Base-by-base conservation (phyloP, 2,113 vertebrate species). In the Grantiella picta region DNA sequence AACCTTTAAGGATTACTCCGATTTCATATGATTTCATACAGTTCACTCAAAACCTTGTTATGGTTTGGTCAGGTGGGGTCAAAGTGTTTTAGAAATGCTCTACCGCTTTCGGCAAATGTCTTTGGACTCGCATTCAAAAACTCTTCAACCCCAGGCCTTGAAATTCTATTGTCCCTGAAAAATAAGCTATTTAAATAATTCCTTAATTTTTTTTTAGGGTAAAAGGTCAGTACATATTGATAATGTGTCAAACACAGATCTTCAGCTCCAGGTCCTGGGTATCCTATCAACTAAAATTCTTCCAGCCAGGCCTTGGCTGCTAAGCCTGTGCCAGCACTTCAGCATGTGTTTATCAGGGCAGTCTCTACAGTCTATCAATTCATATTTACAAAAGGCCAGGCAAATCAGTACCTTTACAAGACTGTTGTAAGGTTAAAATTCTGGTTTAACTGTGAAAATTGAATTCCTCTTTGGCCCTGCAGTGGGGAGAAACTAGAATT, bases 1-100 rank as follows among this genome's bases (percentile, higher is more conserved):
- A 59, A 54, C 68, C 79, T 81, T 88, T 29, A 60, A 90, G 89
- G 86, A 87, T 95, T 56, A 66, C 35, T 95, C 87, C 87, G 66
- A 12, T 68, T 96, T 90, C 38, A 42, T 56, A 40, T 89, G 35
- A 70, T 95, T 97, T 85, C 47, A 71, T 49, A 22, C 11, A 17
- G 82, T 69, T 92, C 70, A 63, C 78, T 92, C 40, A 1, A 94
- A 96, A 40, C 31, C n/a, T 82, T 69, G 64, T 77, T 77, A 54
- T 40, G 15, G 89, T 85, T 96, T 31, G 42, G 85, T 90, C 36
- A 85, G 77, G 68, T 70, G 44, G 72, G 68, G 72, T 91, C 89
- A 78, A 77, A 93, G 68, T 27, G 36, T 54, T 94, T 70, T 44
- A 81, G 79, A 89, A 93, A 83, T 0, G 0, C 70, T 65, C 31